A percentile compares a stretch with the other conserved stretches of the same genome.
phyloP scores from a whole-genome alignment of 1,140 invertebrate species.

The Cyclargus thomasi region DNA sequence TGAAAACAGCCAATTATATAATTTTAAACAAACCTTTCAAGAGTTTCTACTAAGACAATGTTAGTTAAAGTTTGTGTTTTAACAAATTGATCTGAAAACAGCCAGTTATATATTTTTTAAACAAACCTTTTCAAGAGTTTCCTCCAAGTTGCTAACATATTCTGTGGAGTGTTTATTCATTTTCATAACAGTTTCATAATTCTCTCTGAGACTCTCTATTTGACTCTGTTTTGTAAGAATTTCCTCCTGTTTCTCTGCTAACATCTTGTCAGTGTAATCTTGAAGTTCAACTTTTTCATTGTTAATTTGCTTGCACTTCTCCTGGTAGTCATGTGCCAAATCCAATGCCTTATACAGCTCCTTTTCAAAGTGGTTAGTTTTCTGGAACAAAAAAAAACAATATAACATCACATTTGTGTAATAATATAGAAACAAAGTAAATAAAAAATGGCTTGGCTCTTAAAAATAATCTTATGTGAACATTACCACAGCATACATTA shows the following conservation, averaged over 20 bases:
- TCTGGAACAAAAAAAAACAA: slow-evolving; percentile 49
- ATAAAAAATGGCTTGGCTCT: too few species aligned
- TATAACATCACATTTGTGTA: not conserved
- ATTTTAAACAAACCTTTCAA: too few species aligned
- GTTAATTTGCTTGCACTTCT: slow-evolving; percentile 76
- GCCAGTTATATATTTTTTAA: too few species aligned
- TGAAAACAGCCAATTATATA: too few species aligned
- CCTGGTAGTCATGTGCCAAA: slow-evolving; percentile 80
- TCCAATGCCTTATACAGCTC: slow-evolving; percentile 81
- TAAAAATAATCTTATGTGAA: too few species aligned
- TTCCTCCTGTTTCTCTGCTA: slow-evolving; percentile 40
- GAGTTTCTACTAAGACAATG: too few species aligned
- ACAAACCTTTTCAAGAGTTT: slow-evolving; percentile 72
- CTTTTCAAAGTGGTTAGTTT: slow-evolving; percentile 78
- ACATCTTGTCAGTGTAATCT: slow-evolving; percentile 33
- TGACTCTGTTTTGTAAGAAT: slow-evolving; percentile 61
- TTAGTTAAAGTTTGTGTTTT: too few species aligned
- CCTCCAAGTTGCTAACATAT: slow-evolving; percentile 72
- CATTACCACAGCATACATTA: too few species aligned
- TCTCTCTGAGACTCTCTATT: slow-evolving; percentile 64
- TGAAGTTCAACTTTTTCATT: slow-evolving; percentile 47
- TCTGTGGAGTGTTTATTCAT: slow-evolving; percentile 73
- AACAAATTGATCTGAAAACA: too few species aligned
- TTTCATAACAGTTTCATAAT: slow-evolving; percentile 70
- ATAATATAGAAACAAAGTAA: not conserved